These are phyloP conservation scores for Antrozous pallidus DNA, from an alignment of 2,797 vertebrate genomes.

Conservation along the genomic window DNA sequence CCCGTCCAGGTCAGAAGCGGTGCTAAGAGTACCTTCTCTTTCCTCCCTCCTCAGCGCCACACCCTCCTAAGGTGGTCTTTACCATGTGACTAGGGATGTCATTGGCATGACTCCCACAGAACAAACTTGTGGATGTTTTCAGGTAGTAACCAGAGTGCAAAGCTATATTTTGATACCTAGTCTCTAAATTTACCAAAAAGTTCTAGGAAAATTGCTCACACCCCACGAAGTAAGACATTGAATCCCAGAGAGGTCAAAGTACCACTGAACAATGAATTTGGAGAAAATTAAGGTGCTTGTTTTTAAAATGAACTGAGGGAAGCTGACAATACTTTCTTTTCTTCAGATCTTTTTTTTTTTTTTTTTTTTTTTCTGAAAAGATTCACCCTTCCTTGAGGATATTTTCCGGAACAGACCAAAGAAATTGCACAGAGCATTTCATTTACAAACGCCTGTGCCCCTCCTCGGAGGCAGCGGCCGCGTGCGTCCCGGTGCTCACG, in stretches of 20 bases:
- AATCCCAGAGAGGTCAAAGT: neutral
- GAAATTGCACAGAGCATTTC: fast-evolving
- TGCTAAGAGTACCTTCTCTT: neutral
- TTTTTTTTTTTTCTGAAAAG: neutral
- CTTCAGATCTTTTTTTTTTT: neutral
- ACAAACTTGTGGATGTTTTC: neutral
- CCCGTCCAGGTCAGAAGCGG: neutral
- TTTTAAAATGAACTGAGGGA: neutral
- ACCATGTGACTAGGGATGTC: fast-evolving
- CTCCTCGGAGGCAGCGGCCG: fast-evolving
- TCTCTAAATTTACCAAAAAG: neutral
- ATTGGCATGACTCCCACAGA: neutral
- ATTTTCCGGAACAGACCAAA: neutral
- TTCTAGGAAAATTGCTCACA: neutral
- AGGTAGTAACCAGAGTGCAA: neutral
- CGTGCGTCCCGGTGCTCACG: fast-evolving
- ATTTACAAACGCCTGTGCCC: fast-evolving
- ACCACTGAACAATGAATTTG: neutral
- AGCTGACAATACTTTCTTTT: neutral
- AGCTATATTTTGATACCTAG: neutral
- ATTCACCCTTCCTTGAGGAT: neutral
- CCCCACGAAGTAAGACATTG: neutral
- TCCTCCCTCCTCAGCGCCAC: too few species aligned
- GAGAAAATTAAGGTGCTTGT: neutral
- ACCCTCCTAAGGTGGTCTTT: fast-evolving